Evolutionary conservation across 2,113 vertebrate genomes (phyloP).

Genomic region (Microtus pennsylvanicus): DNA sequence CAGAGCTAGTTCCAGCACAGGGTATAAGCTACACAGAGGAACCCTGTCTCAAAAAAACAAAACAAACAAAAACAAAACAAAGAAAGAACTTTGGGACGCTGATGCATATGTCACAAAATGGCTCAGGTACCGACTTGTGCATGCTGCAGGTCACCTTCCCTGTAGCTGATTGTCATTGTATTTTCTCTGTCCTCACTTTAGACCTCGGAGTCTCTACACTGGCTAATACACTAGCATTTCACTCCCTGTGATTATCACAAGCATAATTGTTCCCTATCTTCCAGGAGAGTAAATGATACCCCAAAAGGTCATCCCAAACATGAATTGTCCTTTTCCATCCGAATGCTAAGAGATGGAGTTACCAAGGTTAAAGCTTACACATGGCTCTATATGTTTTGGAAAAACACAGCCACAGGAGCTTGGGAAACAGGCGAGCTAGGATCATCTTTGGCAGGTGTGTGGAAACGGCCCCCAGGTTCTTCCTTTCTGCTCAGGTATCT

Average conservation of each 20-base stretch:
- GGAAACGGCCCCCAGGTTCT: accelerated
- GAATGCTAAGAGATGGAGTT: too few relatives aligned
- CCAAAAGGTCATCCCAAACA: not conserved
- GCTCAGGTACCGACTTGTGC: not conserved
- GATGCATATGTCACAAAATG: not conserved
- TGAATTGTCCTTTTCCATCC: not conserved
- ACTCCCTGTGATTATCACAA: not conserved
- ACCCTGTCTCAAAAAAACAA: too few relatives aligned
- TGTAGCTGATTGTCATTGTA: accelerated
- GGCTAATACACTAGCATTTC: not conserved
- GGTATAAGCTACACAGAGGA: too few relatives aligned
- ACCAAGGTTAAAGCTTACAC: not conserved
- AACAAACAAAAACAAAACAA: too few relatives aligned
- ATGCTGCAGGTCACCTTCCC: accelerated
- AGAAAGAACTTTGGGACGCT: too few relatives aligned
- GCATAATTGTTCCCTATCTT: not conserved
- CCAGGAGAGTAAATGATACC: not conserved
- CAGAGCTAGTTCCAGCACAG: too few relatives aligned
- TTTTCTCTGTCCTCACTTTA: not conserved
- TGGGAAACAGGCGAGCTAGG: accelerated
- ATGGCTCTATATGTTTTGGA: not conserved
- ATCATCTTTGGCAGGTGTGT: accelerated
- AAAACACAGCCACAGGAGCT: not conserved
- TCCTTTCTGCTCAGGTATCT: not conserved
- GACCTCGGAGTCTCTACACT: not conserved